A percentile compares a stretch with the other conserved stretches of the same genome.
Conservation (phyloP, 1,140 invertebrate species). For the Drosophila repleta region DNA sequence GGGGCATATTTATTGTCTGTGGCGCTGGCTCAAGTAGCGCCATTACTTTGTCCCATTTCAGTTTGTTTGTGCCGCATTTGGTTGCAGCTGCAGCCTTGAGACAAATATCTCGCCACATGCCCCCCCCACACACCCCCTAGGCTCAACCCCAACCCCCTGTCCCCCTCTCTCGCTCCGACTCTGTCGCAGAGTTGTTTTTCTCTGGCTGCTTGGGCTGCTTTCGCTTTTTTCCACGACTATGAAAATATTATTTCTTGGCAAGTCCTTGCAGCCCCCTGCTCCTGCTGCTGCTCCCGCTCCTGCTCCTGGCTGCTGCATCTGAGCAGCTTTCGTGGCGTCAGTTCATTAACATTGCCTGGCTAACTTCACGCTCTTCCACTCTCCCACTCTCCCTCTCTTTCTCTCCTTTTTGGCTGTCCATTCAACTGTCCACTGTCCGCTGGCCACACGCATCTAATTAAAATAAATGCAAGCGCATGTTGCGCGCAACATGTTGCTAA, state of each 20-base stretch:
- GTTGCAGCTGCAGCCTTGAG: slow-evolving; percentile 24
- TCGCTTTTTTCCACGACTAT: slow-evolving; percentile 32
- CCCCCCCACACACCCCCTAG: too few relatives aligned
- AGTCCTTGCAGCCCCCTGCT: background rate
- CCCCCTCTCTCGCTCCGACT: background rate
- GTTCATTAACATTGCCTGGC: slow-evolving; percentile 41
- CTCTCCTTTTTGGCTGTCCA: background rate
- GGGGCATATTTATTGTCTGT: slow-evolving; percentile 11
- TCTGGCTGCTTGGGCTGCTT: slow-evolving; percentile 11
- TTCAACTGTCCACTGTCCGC: too few relatives aligned
- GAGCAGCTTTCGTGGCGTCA: slow-evolving; percentile 3
- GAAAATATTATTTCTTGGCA: slow-evolving; percentile 37
- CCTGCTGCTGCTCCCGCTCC: background rate
- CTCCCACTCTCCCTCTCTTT: too few relatives aligned
- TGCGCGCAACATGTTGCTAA: slow-evolving; percentile 64
- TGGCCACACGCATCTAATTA: slow-evolving; percentile 40
- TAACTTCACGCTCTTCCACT: too few relatives aligned
- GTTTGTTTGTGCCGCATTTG: slow-evolving; percentile 20
- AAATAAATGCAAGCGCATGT: slow-evolving; percentile 23
- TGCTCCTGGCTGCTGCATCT: too few relatives aligned
- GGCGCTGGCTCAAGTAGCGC: slow-evolving; percentile 1
- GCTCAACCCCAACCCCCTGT: background rate
- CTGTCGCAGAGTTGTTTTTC: slow-evolving; percentile 1
- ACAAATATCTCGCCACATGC: slow-evolving; percentile 2
- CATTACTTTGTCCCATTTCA: slow-evolving; percentile 36